Conservation (phyloP, 92 coral and sea anemone genomes). For the Phenganax marumi region DNA sequence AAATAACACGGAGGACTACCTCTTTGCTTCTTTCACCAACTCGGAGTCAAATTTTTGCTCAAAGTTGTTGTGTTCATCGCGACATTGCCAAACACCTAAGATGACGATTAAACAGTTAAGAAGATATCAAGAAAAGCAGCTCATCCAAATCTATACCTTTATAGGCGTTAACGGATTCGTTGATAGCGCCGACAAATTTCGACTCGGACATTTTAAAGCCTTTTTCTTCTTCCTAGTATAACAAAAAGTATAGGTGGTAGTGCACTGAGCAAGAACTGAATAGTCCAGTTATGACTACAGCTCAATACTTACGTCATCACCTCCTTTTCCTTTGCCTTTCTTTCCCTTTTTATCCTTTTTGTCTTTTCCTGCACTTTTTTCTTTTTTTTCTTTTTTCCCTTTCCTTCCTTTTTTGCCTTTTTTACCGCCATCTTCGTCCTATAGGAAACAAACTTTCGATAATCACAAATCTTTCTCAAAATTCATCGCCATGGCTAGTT, state of each 20-base stretch:
- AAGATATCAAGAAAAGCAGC: neutral
- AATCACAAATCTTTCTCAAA: neutral
- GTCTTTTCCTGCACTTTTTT: slow-evolving; percentile 42
- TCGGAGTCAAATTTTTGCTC: slow-evolving; percentile 92
- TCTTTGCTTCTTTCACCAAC: slow-evolving; percentile 90
- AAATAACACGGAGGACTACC: slow-evolving; percentile 51
- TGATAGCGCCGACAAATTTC: slow-evolving; percentile 82
- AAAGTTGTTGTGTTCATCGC: slow-evolving; percentile 83
- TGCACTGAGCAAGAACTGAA: neutral
- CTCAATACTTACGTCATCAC: slow-evolving; percentile 70
- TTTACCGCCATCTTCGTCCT: slow-evolving; percentile 94
- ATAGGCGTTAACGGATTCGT: slow-evolving; percentile 85
- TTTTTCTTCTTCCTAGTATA: slow-evolving; percentile 80
- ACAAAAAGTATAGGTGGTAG: neutral
- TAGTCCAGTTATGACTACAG: neutral
- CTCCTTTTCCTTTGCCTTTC: slow-evolving; percentile 80
- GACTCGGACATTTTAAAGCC: slow-evolving; percentile 95
- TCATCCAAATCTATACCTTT: slow-evolving; percentile 58
- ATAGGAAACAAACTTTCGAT: neutral
- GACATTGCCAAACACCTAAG: slow-evolving; percentile 90
- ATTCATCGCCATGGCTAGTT: too few species aligned
- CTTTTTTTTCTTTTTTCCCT: slow-evolving; percentile 61
- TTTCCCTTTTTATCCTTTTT: slow-evolving; percentile 59
- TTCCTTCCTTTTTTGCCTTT: slow-evolving; percentile 82
- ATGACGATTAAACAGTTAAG: neutral